Evolutionary conservation across 2,113 vertebrate genomes (phyloP).

Genomic region (Onychostoma macrolepis): DNA sequence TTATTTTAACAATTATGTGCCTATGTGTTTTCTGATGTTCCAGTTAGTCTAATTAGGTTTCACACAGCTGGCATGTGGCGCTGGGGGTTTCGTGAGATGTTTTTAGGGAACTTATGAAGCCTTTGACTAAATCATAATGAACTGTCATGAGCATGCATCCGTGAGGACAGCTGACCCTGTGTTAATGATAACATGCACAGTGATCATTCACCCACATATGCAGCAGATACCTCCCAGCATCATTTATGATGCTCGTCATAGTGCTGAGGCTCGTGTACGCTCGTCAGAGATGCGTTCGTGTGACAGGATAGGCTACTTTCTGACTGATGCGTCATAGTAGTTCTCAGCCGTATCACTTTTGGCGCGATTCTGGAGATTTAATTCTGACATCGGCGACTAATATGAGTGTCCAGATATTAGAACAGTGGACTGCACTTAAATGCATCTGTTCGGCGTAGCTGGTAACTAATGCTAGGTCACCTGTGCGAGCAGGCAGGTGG

Average conservation of each 20-base stretch:
- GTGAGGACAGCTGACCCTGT: not conserved
- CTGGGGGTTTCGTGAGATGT: slow-evolving; percentile 9
- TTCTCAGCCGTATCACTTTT: slow-evolving; percentile 22
- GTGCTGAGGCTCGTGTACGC: not conserved
- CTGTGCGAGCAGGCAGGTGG: not conserved
- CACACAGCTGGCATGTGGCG: not conserved
- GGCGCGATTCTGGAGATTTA: slow-evolving; percentile 41
- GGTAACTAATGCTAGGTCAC: slow-evolving; percentile 16
- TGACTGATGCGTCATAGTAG: slow-evolving; percentile 19
- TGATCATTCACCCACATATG: not conserved
- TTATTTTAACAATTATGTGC: not conserved
- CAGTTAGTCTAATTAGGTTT: slow-evolving; percentile 46
- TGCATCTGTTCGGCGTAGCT: not conserved
- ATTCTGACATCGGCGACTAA: not conserved
- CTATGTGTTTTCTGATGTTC: not conserved
- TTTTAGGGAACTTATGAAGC: slow-evolving; percentile 23
- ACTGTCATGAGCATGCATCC: not conserved
- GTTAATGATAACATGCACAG: not conserved
- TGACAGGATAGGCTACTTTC: slow-evolving; percentile 22
- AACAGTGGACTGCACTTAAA: not conserved
- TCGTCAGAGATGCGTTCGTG: slow-evolving; percentile 33
- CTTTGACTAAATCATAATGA: not conserved
- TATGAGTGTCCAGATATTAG: not conserved
- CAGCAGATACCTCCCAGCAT: not conserved
- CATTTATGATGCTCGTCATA: slow-evolving; percentile 18